A percentile compares a stretch with the other conserved stretches of the same genome.
Conservation (phyloP, 2,888 invertebrate genomes). For the Apomyelois bistriatella region DNA sequence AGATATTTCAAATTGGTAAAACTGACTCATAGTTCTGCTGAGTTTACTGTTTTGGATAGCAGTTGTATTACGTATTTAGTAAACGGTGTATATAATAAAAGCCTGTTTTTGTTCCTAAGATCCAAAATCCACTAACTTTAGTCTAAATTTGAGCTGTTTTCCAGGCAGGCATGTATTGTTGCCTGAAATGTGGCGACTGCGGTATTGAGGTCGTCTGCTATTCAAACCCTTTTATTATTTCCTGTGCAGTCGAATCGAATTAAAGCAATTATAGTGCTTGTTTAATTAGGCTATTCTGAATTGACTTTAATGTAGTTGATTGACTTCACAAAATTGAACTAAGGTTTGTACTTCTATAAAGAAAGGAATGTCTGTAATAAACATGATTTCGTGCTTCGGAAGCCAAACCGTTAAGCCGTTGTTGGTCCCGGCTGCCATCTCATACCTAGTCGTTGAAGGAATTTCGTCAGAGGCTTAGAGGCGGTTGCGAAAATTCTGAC, state of each 20-base stretch:
- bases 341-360: background rate
- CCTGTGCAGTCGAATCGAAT: conserved; percentile 35
- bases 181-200: background rate
- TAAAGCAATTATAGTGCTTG: conserved; percentile 13
- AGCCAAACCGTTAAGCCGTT: too few relatives aligned
- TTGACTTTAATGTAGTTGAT: background rate
- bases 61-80: too few relatives aligned
- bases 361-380: background rate
- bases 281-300: background rate
- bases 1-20: too few relatives aligned
- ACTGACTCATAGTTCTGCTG: too few relatives aligned
- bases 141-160: background rate
- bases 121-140: background rate
- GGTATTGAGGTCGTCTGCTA: conserved; percentile 23
- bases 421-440: too few relatives aligned
- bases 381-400: too few relatives aligned
- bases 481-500: too few relatives aligned
- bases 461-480: too few relatives aligned
- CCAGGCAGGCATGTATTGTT: background rate
- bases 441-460: too few relatives aligned
- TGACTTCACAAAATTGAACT: too few relatives aligned
- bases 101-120: background rate
- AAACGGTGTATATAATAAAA: background rate
- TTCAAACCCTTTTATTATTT: conserved; percentile 40
- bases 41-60: too few relatives aligned